Percentiles rank a stretch among this genome's conserved stretches.
Evolutionary conservation across 2,888 invertebrate species (phyloP).

Genomic region (Iselma pallidipennis): DNA sequence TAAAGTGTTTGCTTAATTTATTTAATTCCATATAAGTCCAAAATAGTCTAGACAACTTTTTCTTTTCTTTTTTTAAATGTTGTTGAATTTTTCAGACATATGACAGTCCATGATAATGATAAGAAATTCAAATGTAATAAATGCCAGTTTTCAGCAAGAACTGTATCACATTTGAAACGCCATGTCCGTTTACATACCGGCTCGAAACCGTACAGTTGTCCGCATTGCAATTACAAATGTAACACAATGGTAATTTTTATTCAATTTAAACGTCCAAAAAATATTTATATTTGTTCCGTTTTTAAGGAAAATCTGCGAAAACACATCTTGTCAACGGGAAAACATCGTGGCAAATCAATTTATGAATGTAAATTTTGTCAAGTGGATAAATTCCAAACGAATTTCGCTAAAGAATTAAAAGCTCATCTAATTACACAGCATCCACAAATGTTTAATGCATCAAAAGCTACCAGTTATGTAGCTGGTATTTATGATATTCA

Average conservation of each 20-base stretch:
- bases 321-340: slow-evolving; percentile 77
- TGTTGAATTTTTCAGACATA: slow-evolving; percentile 60
- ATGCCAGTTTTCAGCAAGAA: slow-evolving; percentile 72
- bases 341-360: slow-evolving; percentile 76
- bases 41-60: slow-evolving; percentile 8
- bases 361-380: slow-evolving; percentile 77
- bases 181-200: slow-evolving; percentile 82
- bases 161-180: slow-evolving; percentile 72
- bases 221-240: slow-evolving; percentile 78
- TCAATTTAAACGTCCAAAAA: background rate
- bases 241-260: slow-evolving; percentile 71
- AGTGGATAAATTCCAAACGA: slow-evolving; percentile 59
- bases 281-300: background rate
- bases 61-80: slow-evolving; percentile 10
- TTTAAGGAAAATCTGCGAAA: slow-evolving; percentile 83
- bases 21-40: slow-evolving; percentile 20
- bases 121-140: slow-evolving; percentile 65
- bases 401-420: slow-evolving; percentile 70
- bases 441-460: slow-evolving; percentile 58
- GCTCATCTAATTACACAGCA: slow-evolving; percentile 67
- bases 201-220: slow-evolving; percentile 83
- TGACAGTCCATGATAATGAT: slow-evolving; percentile 59
- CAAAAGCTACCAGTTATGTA: slow-evolving; percentile 59
- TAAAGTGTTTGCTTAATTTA: slow-evolving; percentile 48
- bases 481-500: slow-evolving; percentile 56